Evolutionary conservation across 2,113 vertebrate species (phyloP).

Genomic region (Pyrgilauda ruficollis): DNA sequence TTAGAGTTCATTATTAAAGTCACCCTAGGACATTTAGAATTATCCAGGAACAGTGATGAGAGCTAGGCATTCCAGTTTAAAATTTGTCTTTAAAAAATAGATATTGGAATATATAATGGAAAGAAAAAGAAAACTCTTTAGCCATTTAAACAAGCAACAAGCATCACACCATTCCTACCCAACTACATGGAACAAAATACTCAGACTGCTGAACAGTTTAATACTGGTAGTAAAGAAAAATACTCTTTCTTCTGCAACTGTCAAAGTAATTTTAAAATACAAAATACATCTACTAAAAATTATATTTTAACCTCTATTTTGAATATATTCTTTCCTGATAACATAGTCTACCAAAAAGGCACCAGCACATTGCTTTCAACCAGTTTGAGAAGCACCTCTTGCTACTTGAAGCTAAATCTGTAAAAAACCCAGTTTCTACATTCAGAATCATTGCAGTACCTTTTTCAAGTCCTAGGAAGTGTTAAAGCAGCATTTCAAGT

Average conservation of each 20-base stretch:
- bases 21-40: background rate
- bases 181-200: background rate
- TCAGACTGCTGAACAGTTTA: background rate
- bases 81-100: background rate
- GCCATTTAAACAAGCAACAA: background rate
- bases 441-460: background rate
- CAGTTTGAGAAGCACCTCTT: background rate
- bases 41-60: background rate
- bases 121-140: background rate
- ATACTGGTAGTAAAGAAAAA: background rate
- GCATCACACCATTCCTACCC: background rate
- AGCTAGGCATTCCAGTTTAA: background rate
- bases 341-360: background rate
- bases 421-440: background rate
- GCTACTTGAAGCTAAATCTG: background rate
- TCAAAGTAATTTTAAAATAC: background rate
- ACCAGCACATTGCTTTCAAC: background rate
- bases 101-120: background rate
- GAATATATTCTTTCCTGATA: background rate
- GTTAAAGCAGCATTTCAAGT: background rate
- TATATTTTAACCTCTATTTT: background rate
- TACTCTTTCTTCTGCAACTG: background rate
- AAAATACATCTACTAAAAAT: background rate
- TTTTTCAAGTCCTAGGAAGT: background rate
- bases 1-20: background rate